phyloP scores from a whole-genome alignment of 1,140 invertebrate species.

The Lerema accius region DNA sequence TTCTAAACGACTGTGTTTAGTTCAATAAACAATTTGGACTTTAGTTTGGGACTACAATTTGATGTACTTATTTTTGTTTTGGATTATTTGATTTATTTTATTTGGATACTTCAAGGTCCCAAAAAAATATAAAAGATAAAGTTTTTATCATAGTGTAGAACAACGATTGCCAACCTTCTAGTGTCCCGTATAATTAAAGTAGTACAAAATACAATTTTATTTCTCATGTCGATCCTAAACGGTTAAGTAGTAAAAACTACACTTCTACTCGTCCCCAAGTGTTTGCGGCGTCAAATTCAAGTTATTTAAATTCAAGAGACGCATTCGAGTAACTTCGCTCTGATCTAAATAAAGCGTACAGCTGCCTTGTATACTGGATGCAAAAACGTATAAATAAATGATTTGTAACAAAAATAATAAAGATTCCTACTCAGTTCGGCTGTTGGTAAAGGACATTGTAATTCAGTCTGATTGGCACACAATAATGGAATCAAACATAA shows the following conservation, averaged over 20 bases:
- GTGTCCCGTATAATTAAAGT: conserved; percentile 31
- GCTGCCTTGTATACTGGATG: conserved; percentile 63
- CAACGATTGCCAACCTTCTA: too few relatives aligned
- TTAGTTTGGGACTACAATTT: too few relatives aligned
- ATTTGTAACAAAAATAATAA: conserved; percentile 75
- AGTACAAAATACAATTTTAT: conserved; percentile 16
- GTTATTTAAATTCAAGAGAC: conserved; percentile 61
- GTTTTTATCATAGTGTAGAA: too few relatives aligned
- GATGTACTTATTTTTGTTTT: too few relatives aligned
- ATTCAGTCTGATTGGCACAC: conserved; percentile 81
- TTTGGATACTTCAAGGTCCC: too few relatives aligned
- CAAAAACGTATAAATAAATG: conserved; percentile 74
- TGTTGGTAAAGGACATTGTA: conserved; percentile 78
- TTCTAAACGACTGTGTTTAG: too few relatives aligned
- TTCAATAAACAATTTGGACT: too few relatives aligned
- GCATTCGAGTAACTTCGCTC: conserved; percentile 42
- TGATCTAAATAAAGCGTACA: conserved; percentile 63
- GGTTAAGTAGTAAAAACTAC: conserved; percentile 21
- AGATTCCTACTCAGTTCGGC: conserved; percentile 72
- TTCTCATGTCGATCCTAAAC: conserved; percentile 16
- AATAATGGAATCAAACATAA: conserved; percentile 81
- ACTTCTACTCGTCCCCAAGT: conserved; percentile 32
- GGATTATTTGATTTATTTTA: too few relatives aligned
- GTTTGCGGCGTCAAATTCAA: conserved; percentile 50
- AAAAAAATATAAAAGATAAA: too few relatives aligned